phyloP scores from a whole-genome alignment of 30 jellyfish, hydroid and myxozoan species.

The Nemopilema nomurai region DNA sequence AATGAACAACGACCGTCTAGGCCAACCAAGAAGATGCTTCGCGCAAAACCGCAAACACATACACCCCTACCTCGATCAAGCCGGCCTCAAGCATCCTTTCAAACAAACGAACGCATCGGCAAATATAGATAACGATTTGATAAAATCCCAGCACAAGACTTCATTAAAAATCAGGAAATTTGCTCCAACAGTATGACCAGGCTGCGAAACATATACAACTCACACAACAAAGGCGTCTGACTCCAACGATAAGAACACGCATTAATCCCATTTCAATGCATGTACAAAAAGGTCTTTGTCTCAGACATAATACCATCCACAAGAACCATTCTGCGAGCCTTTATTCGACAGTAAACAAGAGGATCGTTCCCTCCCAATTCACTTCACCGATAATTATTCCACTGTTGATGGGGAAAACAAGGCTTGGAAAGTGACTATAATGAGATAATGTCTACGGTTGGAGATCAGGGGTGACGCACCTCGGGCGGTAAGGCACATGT shows the following conservation, averaged over 20 bases:
- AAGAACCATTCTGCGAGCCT: background rate
- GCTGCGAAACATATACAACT: background rate
- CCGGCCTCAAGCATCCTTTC: background rate
- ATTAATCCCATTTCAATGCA: slow-evolving; percentile 6
- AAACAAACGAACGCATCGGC: background rate
- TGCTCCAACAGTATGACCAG: background rate
- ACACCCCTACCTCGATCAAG: background rate
- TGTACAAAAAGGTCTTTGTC: background rate
- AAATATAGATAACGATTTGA: background rate
- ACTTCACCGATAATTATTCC: background rate
- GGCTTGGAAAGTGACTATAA: background rate
- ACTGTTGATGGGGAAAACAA: background rate
- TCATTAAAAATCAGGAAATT: background rate
- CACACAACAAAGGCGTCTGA: slow-evolving; percentile 17
- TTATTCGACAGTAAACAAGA: background rate
- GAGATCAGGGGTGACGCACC: background rate
- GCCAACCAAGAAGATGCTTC: background rate
- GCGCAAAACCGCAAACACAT: background rate
- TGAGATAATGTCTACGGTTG: background rate
- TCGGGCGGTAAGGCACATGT: background rate
- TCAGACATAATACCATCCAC: background rate
- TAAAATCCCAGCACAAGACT: background rate
- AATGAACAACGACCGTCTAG: background rate
- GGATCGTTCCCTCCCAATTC: background rate
- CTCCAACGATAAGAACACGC: slow-evolving; percentile 1